Base-by-base conservation (phyloP, 2,797 vertebrate genomes). In the Hafferia zeledoni region DNA sequence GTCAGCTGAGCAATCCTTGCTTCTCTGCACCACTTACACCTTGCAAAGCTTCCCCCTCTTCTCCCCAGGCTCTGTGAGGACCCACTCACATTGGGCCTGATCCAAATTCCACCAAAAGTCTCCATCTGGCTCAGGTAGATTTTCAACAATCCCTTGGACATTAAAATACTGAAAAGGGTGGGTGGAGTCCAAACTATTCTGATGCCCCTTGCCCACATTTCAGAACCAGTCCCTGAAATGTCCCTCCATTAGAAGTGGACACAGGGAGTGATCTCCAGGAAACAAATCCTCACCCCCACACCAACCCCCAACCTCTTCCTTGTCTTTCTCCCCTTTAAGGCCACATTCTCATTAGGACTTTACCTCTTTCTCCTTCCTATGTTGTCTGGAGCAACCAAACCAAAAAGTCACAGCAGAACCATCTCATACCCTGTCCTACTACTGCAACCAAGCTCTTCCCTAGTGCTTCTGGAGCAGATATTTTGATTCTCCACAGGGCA, bases 331-430 rank as follows among this genome's bases (percentile, higher is more conserved):
- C 30, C 24, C 33, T 50, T 22, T 16, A 4, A 53, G 31, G 33
- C 9, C 20, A 35, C 1, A 0, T 44, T 71, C 69, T 57, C 25
- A 9, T 25, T 1, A 13, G 41, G 7, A 53, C 7, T 56, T 65
- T 24, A 28, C 43, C 14, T 53, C 25, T 68, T 30, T 4, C n/a
- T 59, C 39, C 23, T 57, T 80, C 20, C 79, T 28, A 2, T 3
- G 5, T 17, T 41, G 5, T 13, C 30, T 59, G 64, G 30, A 50
- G 63, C 17, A 11, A 18, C 8, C 17, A 39, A 64, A 10, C 22
- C 61, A n/a, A 39, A 33, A 24, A 64, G 6, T 5, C 43, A 37
- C 30, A 64, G 63, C 39, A 57, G 56, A 71, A 22, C 30, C 27
- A 2, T 16, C 57, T 65, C 46, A 37, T 13, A 8, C 20, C 63